Conservation (phyloP, 2,797 vertebrate genomes). For the Sebastes matsubarae region DNA sequence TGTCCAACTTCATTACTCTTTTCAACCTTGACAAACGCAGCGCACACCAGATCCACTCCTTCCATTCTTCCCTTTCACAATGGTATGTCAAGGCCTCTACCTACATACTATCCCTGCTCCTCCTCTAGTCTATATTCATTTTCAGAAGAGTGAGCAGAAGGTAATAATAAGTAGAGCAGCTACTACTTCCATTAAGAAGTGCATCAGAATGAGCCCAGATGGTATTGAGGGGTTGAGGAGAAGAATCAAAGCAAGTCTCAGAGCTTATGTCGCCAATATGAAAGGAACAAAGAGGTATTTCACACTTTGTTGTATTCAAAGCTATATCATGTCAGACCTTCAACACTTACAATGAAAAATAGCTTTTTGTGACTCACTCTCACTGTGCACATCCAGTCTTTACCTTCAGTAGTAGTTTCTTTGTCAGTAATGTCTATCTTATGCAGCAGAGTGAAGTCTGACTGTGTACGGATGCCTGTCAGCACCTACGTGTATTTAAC, state of each 20-base stretch:
- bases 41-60: too few relatives aligned
- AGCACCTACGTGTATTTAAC: background rate
- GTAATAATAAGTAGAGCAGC: background rate
- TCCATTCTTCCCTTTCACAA: too few relatives aligned
- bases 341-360: background rate
- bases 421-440: background rate
- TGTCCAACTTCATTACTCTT: too few relatives aligned
- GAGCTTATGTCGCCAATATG: background rate
- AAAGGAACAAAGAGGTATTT: background rate
- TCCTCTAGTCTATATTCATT: background rate
- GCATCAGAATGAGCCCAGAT: conserved; percentile 19
- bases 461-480: background rate
- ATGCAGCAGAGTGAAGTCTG: background rate
- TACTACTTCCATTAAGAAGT: background rate
- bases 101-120: background rate
- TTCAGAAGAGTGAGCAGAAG: background rate
- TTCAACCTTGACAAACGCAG: too few relatives aligned
- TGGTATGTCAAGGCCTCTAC: too few relatives aligned
- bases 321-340: background rate
- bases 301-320: background rate
- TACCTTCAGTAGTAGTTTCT: background rate
- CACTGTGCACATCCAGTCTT: background rate
- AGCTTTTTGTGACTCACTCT: conserved; percentile 6
- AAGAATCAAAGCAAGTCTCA: conserved; percentile 16
- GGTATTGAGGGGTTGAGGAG: background rate